These are phyloP conservation scores for Mormyrus hasselquistii DNA, from an alignment of 2,797 vertebrate genomes.

Conservation along the genomic window DNA sequence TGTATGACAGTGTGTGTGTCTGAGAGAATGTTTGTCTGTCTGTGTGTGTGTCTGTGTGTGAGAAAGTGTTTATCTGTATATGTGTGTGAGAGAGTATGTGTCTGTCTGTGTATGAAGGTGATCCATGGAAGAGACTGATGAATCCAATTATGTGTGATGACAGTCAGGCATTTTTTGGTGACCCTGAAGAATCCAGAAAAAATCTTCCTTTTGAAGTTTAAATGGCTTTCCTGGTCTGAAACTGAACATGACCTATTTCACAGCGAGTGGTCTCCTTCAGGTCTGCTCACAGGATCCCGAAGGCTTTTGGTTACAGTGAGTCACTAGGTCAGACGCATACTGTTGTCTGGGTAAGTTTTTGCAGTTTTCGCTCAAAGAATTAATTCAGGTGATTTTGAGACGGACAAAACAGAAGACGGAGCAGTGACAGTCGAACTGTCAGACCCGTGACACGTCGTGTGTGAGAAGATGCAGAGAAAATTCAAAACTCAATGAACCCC, in stretches of 20 bases:
- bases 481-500: background rate
- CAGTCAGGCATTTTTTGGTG: background rate
- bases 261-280: background rate
- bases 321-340: background rate
- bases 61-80: background rate
- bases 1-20: background rate
- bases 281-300: background rate
- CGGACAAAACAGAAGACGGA: background rate
- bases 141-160: background rate
- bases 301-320: background rate
- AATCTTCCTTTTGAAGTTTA: conserved; percentile 3
- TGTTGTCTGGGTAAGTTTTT: too few species aligned
- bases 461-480: background rate
- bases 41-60: background rate
- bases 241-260: background rate
- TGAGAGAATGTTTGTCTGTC: background rate
- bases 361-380: background rate
- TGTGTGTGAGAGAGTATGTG: conserved; percentile 1
- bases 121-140: background rate
- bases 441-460: background rate
- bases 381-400: background rate
- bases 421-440: background rate
- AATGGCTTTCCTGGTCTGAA: background rate
- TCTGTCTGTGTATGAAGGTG: background rate
- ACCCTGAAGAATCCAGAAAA: background rate